A percentile compares a stretch with the other conserved stretches of the same genome.
Evolutionary conservation across 2,797 vertebrate genomes (phyloP).

Genomic region (Parambassis ranga): DNA sequence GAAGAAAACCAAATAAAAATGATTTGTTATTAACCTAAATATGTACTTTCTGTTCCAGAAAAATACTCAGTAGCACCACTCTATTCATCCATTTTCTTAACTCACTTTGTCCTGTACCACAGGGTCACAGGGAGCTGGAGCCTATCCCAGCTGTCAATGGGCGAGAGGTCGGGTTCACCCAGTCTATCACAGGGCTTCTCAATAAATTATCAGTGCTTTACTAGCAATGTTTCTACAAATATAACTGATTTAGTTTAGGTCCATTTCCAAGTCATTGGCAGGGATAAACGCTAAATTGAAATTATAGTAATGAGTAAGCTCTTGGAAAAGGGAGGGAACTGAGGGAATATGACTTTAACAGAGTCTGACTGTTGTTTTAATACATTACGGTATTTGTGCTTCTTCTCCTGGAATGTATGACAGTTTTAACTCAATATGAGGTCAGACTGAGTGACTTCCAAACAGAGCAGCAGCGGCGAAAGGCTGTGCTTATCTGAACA

Average conservation of each 20-base stretch:
- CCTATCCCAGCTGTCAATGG: too few species aligned
- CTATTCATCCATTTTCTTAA: too few species aligned
- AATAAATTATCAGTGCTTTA: conserved; percentile 4
- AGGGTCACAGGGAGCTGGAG: too few species aligned
- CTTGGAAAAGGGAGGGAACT: conserved; percentile 30
- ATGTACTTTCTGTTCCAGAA: too few species aligned
- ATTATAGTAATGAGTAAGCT: conserved; percentile 51
- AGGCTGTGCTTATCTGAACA: conserved; percentile 42
- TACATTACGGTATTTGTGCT: conserved; percentile 21
- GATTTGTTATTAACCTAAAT: too few species aligned
- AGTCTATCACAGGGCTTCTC: too few species aligned
- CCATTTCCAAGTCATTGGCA: conserved; percentile 7
- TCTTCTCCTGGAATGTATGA: conserved; percentile 46
- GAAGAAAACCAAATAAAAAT: too few species aligned
- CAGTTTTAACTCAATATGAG: conserved; percentile 31
- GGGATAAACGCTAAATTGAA: conserved; percentile 11
- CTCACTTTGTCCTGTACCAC: too few species aligned
- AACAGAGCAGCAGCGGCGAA: conserved; percentile 1
- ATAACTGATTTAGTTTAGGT: conserved; percentile 24
- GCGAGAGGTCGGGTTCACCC: too few species aligned
- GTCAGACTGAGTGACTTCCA: conserved; percentile 40
- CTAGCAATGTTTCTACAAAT: conserved; percentile 1
- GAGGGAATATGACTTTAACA: conserved; percentile 47
- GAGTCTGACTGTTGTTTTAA: conserved; percentile 43
- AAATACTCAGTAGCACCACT: too few species aligned